Evolutionary conservation across 2,113 vertebrate species (phyloP).

Genomic region (Corvus hawaiiensis): DNA sequence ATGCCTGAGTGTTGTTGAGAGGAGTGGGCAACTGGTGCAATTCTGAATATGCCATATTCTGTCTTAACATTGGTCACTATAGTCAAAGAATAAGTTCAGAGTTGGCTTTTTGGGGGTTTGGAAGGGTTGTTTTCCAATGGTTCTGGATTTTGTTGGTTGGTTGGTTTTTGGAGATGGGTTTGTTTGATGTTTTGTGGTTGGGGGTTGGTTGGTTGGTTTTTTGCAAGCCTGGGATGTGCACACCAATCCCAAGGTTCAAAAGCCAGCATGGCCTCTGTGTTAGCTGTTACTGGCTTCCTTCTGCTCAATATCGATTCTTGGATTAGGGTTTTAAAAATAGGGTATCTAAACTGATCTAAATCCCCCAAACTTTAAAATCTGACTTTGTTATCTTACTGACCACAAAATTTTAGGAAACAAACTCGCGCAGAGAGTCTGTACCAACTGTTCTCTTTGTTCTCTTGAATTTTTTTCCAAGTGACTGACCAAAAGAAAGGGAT

Average conservation of each 20-base stretch:
- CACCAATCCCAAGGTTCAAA: neutral
- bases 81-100: neutral
- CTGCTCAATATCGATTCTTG: neutral
- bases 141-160: neutral
- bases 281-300: neutral
- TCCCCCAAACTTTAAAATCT: neutral
- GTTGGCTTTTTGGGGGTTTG: neutral
- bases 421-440: neutral
- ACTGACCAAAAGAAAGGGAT: neutral
- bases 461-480: neutral
- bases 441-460: neutral
- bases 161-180: neutral
- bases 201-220: neutral
- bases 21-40: neutral
- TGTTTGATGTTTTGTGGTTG: neutral
- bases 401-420: neutral
- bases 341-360: neutral
- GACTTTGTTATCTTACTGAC: neutral
- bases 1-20: neutral
- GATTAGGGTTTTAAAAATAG: neutral
- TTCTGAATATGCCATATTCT: neutral
- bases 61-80: neutral
- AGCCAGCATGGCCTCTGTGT: neutral
- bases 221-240: neutral
- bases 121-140: neutral